phyloP scores from a whole-genome alignment of 2,113 vertebrate species.

The Lonchura striata region DNA sequence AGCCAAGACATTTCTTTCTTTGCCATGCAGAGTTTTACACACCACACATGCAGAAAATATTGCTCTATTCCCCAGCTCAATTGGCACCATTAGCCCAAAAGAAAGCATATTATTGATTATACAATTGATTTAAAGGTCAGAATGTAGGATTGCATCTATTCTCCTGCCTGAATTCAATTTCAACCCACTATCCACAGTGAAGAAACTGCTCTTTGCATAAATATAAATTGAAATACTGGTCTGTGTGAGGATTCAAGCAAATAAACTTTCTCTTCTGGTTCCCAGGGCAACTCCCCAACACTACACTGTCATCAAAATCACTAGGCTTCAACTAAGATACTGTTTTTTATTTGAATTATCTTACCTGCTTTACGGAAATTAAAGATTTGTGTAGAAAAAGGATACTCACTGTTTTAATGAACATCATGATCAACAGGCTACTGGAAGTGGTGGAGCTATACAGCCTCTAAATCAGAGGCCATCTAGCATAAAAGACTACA shows the following conservation, averaged over 20 bases:
- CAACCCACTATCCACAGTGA: neutral
- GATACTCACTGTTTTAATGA: neutral
- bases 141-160: neutral
- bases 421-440: neutral
- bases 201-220: neutral
- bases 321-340: neutral
- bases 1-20: neutral
- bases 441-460: neutral
- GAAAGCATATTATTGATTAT: neutral
- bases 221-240: neutral
- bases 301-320: neutral
- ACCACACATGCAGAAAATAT: neutral
- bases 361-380: neutral
- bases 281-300: neutral
- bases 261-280: neutral
- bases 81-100: neutral
- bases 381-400: neutral
- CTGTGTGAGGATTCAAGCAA: neutral
- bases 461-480: neutral
- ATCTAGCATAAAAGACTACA: neutral
- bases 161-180: neutral
- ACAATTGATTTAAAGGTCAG: neutral
- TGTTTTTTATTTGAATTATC: neutral
- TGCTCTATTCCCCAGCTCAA: neutral
- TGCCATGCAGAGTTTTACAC: neutral